Percentiles rank a stretch among this genome's conserved stretches.
Conservation (phyloP, 2,888 invertebrate species). For the Amorpha juglandis region DNA sequence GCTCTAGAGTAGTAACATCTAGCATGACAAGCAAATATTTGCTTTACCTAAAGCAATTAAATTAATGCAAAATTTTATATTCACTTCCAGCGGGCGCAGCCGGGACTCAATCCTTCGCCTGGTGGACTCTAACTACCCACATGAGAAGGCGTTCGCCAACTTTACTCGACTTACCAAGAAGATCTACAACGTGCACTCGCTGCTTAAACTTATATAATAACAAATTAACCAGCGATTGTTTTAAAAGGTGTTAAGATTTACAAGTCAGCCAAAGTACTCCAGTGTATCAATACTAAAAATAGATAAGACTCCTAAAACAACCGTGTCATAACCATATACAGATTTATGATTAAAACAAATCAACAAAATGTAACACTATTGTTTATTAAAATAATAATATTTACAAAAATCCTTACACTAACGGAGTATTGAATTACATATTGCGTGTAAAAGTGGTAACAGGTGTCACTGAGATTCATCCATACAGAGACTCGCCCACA, state of each 20-base stretch:
- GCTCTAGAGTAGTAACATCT: too few relatives aligned
- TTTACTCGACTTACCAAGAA: constrained; percentile 75
- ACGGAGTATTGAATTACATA: constrained; percentile 78
- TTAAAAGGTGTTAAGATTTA: not conserved
- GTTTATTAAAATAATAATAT: constrained; percentile 63
- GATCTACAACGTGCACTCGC: constrained; percentile 64
- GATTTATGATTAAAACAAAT: constrained; percentile 42
- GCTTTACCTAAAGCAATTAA: too few relatives aligned
- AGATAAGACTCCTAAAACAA: not conserved
- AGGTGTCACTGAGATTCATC: constrained; percentile 49
- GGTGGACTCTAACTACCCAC: constrained; percentile 68
- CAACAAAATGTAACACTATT: constrained; percentile 53
- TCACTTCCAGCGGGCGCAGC: constrained; percentile 54
- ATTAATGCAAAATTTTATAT: not conserved
- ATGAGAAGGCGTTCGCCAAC: constrained; percentile 68
- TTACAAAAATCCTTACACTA: constrained; percentile 75
- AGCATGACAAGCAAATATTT: not conserved
- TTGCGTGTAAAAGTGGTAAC: constrained; percentile 70
- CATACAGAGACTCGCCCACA: constrained; percentile 34
- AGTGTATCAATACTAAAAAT: too few relatives aligned
- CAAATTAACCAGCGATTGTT: too few relatives aligned
- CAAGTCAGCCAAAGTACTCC: too few relatives aligned
- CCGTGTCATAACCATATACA: not conserved
- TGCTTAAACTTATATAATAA: constrained; percentile 49
- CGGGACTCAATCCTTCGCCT: constrained; percentile 67